These are phyloP conservation scores for Drosophila niveifrons DNA, from an alignment of 2,888 invertebrate species.

Conservation along the genomic window DNA sequence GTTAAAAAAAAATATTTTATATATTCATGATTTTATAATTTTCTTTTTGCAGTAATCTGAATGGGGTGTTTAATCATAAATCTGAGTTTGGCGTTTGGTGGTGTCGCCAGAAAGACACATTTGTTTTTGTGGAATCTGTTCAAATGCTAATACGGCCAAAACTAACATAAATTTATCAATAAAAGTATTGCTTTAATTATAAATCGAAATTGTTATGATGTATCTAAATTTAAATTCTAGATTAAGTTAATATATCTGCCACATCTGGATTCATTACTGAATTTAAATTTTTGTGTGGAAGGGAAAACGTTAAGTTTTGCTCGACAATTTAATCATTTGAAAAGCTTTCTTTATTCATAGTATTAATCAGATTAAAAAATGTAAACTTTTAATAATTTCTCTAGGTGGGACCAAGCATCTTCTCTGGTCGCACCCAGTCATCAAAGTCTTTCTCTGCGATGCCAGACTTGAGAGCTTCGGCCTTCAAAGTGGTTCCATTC, in stretches of 20 bases:
- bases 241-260: too few relatives aligned
- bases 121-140: constrained; percentile 34
- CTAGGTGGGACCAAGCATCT: constrained; percentile 94
- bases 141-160: constrained; percentile 45
- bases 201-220: constrained; percentile 1
- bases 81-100: constrained; percentile 45
- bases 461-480: constrained; percentile 93
- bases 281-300: too few relatives aligned
- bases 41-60: constrained; percentile 30
- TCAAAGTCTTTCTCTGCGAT: constrained; percentile 93
- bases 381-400: background rate
- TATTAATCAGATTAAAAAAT: background rate
- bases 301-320: too few relatives aligned
- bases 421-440: constrained; percentile 94
- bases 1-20: background rate
- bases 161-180: constrained; percentile 11
- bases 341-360: background rate
- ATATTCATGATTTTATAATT: background rate
- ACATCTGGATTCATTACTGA: too few relatives aligned
- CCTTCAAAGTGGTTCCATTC: constrained; percentile 93
- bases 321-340: too few relatives aligned
- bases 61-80: constrained; percentile 34
- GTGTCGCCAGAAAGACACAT: constrained; percentile 24
- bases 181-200: constrained; percentile 10
- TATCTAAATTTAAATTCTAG: constrained; percentile 6